phyloP scores from a whole-genome alignment of 2,113 vertebrate species.

The Paraplagusia blochii region DNA sequence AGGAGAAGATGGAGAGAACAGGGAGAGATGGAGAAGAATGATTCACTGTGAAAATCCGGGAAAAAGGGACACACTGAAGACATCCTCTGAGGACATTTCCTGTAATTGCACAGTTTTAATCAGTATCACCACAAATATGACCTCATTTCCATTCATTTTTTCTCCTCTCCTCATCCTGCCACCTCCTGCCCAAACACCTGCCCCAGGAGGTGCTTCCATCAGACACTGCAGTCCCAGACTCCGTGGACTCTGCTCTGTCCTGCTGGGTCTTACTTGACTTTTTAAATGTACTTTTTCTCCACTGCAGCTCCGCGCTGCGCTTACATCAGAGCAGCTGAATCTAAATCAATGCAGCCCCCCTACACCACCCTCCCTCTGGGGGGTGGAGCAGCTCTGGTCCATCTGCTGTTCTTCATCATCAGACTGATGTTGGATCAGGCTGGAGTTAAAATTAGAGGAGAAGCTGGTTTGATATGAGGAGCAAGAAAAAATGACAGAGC shows the following conservation, averaged over 20 bases:
- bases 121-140: too few species aligned
- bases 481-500: constrained; percentile 17
- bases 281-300: constrained; percentile 7
- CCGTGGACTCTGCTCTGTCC: background rate
- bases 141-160: background rate
- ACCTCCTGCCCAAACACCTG: constrained; percentile 21
- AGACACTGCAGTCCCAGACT: background rate
- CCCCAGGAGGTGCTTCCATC: constrained; percentile 11
- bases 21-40: too few species aligned
- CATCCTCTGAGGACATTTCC: too few species aligned
- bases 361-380: too few species aligned
- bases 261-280: constrained; percentile 20
- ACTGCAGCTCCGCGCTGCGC: constrained; percentile 7
- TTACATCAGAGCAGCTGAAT: constrained; percentile 37
- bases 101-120: too few species aligned
- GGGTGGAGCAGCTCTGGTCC: constrained; percentile 45
- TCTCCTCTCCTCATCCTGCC: background rate
- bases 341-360: constrained; percentile 57
- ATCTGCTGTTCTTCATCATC: constrained; percentile 59
- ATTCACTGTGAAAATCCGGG: too few species aligned
- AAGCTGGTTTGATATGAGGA: constrained; percentile 27
- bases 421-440: constrained; percentile 46
- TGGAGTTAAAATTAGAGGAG: constrained; percentile 59
- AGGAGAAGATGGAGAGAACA: too few species aligned
- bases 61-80: too few species aligned